These are phyloP conservation scores for Phalacrocorax carbo DNA, from an alignment of 2,113 vertebrate species.

Conservation along the genomic window DNA sequence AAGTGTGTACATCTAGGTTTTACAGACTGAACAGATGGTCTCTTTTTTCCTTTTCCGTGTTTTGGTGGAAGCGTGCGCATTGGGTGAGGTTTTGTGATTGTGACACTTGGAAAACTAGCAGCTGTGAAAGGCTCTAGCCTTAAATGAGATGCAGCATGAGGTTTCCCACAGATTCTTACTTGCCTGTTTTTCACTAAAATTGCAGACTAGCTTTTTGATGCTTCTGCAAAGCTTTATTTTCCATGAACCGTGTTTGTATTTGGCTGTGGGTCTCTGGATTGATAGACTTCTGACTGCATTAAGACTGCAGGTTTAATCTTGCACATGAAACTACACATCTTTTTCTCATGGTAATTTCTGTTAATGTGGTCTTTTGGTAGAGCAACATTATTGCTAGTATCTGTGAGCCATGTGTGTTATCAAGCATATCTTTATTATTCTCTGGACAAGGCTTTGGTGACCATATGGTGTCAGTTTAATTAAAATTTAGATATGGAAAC, in stretches of 20 bases:
- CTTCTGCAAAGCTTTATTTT: conserved; percentile 7
- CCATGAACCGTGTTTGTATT: neutral
- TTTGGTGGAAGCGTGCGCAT: conserved; percentile 34
- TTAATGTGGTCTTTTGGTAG: neutral
- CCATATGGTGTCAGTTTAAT: conserved; percentile 39
- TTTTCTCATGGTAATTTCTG: conserved; percentile 2
- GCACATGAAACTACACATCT: neutral
- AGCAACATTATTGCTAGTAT: neutral
- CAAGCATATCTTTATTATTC: conserved; percentile 11
- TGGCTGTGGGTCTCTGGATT: neutral
- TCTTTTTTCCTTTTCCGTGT: neutral
- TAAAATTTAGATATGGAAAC: conserved; percentile 5
- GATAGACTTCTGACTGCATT: neutral
- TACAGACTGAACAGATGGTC: conserved; percentile 36
- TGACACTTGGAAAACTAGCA: conserved; percentile 50
- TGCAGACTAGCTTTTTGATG: neutral
- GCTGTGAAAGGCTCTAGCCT: neutral
- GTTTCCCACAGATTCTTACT: conserved; percentile 11
- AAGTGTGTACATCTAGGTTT: conserved; percentile 20
- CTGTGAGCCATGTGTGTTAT: conserved; percentile 12
- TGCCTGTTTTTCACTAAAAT: conserved; percentile 23
- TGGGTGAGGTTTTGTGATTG: conserved; percentile 29
- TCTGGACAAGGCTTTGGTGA: conserved; percentile 12
- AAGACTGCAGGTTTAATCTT: neutral
- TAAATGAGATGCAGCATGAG: conserved; percentile 44